Evolutionary conservation across 2,888 invertebrate genomes (phyloP).

Genomic region (Dusona sp.): DNA sequence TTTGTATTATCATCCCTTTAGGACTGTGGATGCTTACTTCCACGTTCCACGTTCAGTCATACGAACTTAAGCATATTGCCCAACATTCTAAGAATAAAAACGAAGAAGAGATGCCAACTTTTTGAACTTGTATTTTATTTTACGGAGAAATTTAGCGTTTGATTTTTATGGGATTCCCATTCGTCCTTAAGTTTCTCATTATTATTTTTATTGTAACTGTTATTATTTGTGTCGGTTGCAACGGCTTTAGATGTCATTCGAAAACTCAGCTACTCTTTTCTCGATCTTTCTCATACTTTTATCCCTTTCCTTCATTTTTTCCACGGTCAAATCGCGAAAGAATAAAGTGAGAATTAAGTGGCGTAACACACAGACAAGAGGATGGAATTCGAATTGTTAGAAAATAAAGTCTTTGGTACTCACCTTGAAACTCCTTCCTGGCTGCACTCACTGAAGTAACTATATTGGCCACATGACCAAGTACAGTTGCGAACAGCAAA

Average conservation of each 20-base stretch:
- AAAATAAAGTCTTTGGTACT: constrained; percentile 80
- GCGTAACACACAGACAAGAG: background rate
- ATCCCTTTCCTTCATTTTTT: background rate
- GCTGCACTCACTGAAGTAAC: constrained; percentile 99
- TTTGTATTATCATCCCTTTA: background rate
- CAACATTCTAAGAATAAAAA: background rate
- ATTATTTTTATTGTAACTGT: too few relatives aligned
- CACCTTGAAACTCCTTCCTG: constrained; percentile 99
- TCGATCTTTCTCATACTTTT: background rate
- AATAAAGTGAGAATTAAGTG: background rate
- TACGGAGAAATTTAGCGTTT: background rate
- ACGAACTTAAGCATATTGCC: background rate
- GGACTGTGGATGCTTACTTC: background rate
- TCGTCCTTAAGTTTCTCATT: too few relatives aligned
- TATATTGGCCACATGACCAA: constrained; percentile 99
- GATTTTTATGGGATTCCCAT: background rate
- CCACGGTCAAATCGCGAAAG: background rate
- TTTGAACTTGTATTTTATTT: constrained; percentile 14
- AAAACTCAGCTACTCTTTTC: background rate
- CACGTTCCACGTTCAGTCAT: too few relatives aligned
- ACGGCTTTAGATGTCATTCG: background rate
- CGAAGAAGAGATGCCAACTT: background rate
- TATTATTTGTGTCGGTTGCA: too few relatives aligned
- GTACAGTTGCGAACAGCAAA: constrained; percentile 97
- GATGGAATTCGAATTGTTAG: background rate